These are phyloP conservation scores for Trididemnum miniatum DNA, from an alignment of 23 tunicate genomes.

Conservation along the genomic window DNA sequence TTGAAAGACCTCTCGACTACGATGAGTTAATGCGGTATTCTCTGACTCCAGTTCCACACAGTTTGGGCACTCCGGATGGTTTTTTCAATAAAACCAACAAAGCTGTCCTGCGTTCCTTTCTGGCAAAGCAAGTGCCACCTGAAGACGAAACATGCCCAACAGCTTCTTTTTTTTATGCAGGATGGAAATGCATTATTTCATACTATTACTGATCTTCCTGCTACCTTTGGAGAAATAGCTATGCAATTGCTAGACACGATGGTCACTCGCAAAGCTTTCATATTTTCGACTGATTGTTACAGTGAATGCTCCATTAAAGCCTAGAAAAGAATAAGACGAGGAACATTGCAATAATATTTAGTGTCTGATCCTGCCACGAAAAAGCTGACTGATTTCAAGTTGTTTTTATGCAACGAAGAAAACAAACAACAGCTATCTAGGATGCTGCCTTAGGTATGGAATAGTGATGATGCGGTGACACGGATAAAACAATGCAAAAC, in stretches of 20 bases:
- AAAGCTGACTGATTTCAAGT: background rate
- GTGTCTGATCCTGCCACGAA: background rate
- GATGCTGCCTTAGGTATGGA: background rate
- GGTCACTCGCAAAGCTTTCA: background rate
- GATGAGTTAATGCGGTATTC: background rate
- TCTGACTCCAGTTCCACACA: background rate
- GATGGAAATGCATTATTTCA: constrained; percentile 6
- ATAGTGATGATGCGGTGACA: background rate
- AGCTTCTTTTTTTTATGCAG: background rate
- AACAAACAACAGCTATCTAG: background rate
- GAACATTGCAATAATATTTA: background rate
- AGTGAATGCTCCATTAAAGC: background rate
- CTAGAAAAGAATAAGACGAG: background rate
- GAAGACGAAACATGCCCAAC: too few relatives aligned
- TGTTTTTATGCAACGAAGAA: background rate
- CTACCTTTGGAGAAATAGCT: background rate
- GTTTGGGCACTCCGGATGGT: background rate
- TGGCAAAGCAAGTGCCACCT: background rate
- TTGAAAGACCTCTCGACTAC: background rate
- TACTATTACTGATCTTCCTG: background rate
- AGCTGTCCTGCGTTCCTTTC: background rate
- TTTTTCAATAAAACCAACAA: constrained; percentile 3
- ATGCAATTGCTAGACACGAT: background rate
- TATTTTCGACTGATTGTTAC: background rate
- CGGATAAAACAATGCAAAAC: too few relatives aligned